phyloP scores from a whole-genome alignment of 2,888 invertebrate genomes.

The Dasypolia templi region DNA sequence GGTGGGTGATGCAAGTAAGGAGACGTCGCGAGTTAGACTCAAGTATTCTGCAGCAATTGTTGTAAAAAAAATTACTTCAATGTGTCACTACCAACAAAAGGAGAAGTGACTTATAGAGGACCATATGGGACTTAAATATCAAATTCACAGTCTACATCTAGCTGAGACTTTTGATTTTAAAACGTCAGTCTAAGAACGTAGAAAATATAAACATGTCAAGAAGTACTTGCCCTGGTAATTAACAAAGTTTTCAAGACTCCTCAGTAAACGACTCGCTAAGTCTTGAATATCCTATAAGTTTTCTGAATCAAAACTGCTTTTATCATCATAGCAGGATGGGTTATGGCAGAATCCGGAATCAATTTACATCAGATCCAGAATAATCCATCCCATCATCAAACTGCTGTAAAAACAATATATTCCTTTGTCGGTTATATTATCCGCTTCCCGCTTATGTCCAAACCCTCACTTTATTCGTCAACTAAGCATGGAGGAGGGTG shows the following conservation, averaged over 20 bases:
- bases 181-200: background rate
- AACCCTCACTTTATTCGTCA: slow-evolving; percentile 78
- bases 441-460: slow-evolving; percentile 62
- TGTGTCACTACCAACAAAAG: background rate
- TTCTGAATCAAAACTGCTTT: no score
- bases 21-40: slow-evolving; percentile 19
- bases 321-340: no score
- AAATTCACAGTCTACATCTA: background rate
- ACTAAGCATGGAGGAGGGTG: slow-evolving; percentile 84
- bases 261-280: no score
- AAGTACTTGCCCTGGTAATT: no score
- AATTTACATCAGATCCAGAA: no score
- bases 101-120: background rate
- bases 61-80: background rate
- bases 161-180: background rate
- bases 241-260: no score
- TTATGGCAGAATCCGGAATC: no score
- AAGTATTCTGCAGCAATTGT: background rate
- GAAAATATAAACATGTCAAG: no score
- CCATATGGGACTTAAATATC: no score
- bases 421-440: slow-evolving; percentile 15
- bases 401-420: background rate
- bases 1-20: slow-evolving; percentile 69
- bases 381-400: no score
- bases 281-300: no score